Percentiles rank a stretch among this genome's conserved stretches.
These are phyloP conservation scores for Orchestia grillus DNA, from an alignment of 1,140 invertebrate species.

Conservation along the genomic window DNA sequence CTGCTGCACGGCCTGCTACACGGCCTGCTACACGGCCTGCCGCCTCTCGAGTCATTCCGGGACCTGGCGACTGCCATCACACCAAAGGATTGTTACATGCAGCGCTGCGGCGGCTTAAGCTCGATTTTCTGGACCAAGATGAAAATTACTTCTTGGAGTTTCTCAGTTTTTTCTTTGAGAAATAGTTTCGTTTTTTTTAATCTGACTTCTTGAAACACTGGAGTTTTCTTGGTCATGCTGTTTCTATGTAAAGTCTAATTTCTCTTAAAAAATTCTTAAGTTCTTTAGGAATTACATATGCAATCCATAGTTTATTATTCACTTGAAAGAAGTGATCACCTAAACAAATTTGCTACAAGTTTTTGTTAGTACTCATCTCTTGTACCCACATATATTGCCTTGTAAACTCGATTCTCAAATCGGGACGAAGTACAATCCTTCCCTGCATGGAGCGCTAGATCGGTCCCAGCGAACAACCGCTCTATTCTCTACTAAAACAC, in stretches of 20 bases:
- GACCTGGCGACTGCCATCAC: not conserved
- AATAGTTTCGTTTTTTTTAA: not conserved
- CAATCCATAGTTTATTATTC: not conserved
- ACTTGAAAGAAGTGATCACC: not conserved
- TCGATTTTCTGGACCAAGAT: not conserved
- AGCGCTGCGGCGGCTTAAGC: not conserved
- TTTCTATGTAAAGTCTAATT: not conserved
- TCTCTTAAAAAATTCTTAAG: not conserved
- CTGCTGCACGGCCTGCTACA: no score
- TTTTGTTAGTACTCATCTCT: not conserved
- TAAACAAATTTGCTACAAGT: not conserved
- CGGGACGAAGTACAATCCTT: no score
- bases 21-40: no score
- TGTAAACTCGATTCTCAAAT: no score
- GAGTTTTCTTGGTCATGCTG: not conserved
- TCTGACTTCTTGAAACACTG: not conserved
- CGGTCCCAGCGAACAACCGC: no score
- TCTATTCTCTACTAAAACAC: no score
- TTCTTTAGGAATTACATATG: not conserved
- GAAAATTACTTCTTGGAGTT: not conserved
- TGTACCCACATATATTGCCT: not conserved
- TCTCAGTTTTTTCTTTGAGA: not conserved
- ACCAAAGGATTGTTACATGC: not conserved
- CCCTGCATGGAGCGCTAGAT: no score
- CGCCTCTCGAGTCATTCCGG: not conserved